A percentile compares a stretch with the other conserved stretches of the same genome.
phyloP scores from a whole-genome alignment of 2,797 vertebrate genomes.

The Pipistrellus kuhlii region DNA sequence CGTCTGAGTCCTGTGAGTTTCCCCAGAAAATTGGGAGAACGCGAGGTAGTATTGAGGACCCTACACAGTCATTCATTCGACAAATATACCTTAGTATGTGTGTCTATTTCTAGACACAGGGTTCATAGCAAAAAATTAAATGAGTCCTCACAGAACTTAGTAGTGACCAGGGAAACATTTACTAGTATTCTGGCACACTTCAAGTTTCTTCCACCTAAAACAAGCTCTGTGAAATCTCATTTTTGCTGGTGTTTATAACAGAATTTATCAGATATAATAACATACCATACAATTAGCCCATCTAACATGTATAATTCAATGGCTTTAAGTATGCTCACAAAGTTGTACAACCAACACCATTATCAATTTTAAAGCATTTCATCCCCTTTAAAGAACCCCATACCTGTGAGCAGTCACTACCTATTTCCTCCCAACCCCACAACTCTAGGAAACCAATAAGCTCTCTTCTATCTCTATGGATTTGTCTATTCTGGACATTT shows the following conservation, averaged over 20 bases:
- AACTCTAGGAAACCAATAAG: neutral
- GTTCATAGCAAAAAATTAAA: neutral
- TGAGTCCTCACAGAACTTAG: neutral
- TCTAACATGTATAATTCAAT: neutral
- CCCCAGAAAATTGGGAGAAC: neutral
- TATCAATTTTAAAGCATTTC: neutral
- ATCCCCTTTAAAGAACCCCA: neutral
- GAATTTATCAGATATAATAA: neutral
- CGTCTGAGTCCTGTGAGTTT: neutral
- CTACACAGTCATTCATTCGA: neutral
- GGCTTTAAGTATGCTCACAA: neutral
- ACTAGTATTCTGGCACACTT: neutral
- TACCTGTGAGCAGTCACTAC: neutral
- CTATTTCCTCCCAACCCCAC: neutral
- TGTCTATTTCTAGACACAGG: neutral
- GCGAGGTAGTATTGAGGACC: neutral
- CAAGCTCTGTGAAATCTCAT: neutral
- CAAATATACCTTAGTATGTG: neutral
- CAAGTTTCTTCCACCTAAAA: neutral
- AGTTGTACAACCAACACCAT: neutral
- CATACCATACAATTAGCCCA: neutral
- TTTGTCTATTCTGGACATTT: neutral
- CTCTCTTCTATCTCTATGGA: neutral
- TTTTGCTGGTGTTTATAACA: neutral
- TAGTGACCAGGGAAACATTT: neutral